Conservation (phyloP, 2,113 vertebrate genomes). For the Rhinopomastus cyanomelas region DNA sequence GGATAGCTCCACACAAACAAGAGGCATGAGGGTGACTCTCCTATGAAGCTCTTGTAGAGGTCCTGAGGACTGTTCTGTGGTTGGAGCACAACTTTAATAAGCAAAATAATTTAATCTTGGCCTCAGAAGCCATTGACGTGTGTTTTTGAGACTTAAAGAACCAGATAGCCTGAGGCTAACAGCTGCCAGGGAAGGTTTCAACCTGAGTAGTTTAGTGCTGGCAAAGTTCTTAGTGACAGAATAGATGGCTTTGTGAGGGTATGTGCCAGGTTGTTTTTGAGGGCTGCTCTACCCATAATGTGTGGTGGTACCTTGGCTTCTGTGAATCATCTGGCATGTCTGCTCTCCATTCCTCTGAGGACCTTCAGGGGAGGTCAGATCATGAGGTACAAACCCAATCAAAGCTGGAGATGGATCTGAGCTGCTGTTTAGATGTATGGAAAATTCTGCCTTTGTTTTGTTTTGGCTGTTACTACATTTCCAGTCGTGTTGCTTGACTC, state of each 20-base stretch:
- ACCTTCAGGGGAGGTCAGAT: not conserved
- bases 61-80: not conserved
- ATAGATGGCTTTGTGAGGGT: not conserved
- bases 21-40: not conserved
- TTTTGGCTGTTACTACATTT: not conserved
- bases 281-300: rapidly evolving
- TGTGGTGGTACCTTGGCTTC: not conserved
- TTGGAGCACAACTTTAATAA: not conserved
- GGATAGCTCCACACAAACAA: not conserved
- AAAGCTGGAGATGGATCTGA: not conserved
- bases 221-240: not conserved
- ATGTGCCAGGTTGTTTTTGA: not conserved
- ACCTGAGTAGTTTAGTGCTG: not conserved
- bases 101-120: not conserved
- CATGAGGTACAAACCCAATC: not conserved
- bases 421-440: not conserved
- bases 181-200: not conserved
- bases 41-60: not conserved
- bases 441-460: not conserved
- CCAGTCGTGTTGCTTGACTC: not conserved
- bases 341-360: not conserved
- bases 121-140: constrained; percentile 25
- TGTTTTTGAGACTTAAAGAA: constrained; percentile 22
- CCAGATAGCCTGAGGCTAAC: constrained; percentile 17
- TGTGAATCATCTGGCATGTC: not conserved